A percentile compares a stretch with the other conserved stretches of the same genome.
Conservation (phyloP, 1,140 invertebrate species). For the Drosophila murphyi region DNA sequence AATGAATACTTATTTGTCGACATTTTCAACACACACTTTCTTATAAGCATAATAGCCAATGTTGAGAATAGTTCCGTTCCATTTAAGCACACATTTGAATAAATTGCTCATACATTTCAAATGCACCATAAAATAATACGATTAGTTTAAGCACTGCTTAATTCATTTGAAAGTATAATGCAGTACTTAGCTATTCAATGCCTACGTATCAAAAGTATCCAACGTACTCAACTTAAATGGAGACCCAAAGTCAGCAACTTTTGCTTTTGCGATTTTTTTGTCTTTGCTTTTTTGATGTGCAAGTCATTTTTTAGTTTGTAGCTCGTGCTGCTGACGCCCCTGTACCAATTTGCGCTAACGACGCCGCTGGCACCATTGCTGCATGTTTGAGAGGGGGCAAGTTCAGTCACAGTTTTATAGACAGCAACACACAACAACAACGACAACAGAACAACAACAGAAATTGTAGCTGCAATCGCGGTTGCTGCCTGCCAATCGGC, state of each 20-base stretch:
- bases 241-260: conserved; percentile 11
- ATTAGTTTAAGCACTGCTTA: background rate
- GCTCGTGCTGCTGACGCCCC: conserved; percentile 31
- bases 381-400: conserved; percentile 16
- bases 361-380: conserved; percentile 63
- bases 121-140: background rate
- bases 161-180: conserved; percentile 27
- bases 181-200: background rate
- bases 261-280: background rate
- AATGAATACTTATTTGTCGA: too few species aligned
- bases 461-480: conserved; percentile 63
- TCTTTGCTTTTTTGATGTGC: conserved; percentile 3
- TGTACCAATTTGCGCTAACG: conserved; percentile 70
- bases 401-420: conserved; percentile 67
- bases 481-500: conserved; percentile 77
- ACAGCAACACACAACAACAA: conserved; percentile 30
- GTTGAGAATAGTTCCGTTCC: too few species aligned
- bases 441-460: conserved; percentile 14
- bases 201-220: background rate
- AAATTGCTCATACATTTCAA: background rate
- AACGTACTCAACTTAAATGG: too few species aligned
- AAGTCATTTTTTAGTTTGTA: conserved; percentile 29
- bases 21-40: too few species aligned
- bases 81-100: too few species aligned
- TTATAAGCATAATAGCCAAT: too few species aligned